phyloP scores from a whole-genome alignment of 1,140 invertebrate species.

The Neodiprion virginianus region DNA sequence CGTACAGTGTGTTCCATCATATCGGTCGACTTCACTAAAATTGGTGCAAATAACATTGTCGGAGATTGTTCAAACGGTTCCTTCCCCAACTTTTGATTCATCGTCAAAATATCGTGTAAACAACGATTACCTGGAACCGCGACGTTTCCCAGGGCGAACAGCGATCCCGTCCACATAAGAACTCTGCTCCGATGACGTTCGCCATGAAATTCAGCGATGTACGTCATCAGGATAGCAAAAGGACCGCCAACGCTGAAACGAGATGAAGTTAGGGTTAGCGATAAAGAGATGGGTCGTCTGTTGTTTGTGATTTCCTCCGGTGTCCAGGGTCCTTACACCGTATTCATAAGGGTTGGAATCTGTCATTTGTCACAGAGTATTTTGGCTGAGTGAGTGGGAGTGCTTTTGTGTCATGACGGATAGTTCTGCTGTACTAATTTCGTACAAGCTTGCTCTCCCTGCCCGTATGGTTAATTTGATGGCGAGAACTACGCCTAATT shows the following conservation, averaged over 20 bases:
- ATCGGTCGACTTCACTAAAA: constrained; percentile 6
- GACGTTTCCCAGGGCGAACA: constrained; percentile 45
- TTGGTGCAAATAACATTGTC: not conserved
- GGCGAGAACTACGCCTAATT: too few species aligned
- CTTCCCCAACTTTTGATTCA: too few species aligned
- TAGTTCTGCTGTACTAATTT: not conserved
- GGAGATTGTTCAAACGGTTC: too few species aligned
- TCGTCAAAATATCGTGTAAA: not conserved
- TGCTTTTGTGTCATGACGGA: not conserved
- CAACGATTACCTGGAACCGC: constrained; percentile 48
- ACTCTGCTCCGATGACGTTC: constrained; percentile 43
- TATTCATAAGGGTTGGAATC: not conserved
- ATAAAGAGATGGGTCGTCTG: not conserved
- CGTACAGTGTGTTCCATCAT: not conserved
- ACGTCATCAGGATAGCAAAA: constrained; percentile 46
- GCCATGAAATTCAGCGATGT: constrained; percentile 56
- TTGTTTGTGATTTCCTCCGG: not conserved
- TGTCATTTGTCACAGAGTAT: not conserved
- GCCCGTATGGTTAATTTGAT: not conserved
- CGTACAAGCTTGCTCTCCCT: not conserved
- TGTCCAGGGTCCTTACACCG: not conserved
- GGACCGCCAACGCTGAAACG: constrained; percentile 53
- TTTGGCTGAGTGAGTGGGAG: not conserved
- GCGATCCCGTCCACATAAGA: constrained; percentile 44
- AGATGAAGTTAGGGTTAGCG: not conserved